A percentile compares a stretch with the other conserved stretches of the same genome.
These are phyloP conservation scores for Nixonia krombeini DNA, from an alignment of 1,140 invertebrate species.

Conservation along the genomic window DNA sequence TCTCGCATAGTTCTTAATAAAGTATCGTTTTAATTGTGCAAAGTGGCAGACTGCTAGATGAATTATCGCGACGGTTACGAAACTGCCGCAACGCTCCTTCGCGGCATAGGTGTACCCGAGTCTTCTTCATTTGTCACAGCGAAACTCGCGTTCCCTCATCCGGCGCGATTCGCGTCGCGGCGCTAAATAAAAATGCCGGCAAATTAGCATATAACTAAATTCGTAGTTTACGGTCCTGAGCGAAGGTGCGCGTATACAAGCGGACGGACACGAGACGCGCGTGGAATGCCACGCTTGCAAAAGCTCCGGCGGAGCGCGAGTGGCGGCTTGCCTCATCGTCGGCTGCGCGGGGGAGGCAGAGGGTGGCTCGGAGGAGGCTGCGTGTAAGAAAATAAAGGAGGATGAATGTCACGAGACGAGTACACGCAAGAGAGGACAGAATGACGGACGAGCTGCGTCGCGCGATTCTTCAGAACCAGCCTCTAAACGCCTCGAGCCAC, in stretches of 20 bases:
- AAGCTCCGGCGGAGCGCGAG: slow-evolving; percentile 30
- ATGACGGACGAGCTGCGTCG: slow-evolving; percentile 44
- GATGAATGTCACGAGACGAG: slow-evolving; percentile 35
- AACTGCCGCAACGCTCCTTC: no score
- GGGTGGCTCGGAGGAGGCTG: slow-evolving; percentile 28
- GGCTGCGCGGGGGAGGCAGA: slow-evolving; percentile 32
- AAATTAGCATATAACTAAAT: neutral
- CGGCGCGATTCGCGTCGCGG: slow-evolving; percentile 4
- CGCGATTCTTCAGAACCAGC: slow-evolving; percentile 30
- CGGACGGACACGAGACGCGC: slow-evolving; percentile 37
- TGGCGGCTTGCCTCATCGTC: slow-evolving; percentile 28
- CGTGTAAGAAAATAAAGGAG: slow-evolving; percentile 37
- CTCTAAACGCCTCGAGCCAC: slow-evolving; percentile 9
- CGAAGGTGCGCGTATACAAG: slow-evolving; percentile 24
- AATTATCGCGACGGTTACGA: no score
- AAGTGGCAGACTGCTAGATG: no score
- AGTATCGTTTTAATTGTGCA: no score
- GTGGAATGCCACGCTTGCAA: slow-evolving; percentile 47
- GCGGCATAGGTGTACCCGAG: neutral
- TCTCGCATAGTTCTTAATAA: no score
- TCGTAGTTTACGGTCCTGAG: neutral
- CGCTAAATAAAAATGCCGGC: slow-evolving; percentile 13
- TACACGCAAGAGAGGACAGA: slow-evolving; percentile 41
- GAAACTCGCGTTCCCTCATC: neutral
- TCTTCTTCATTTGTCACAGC: slow-evolving; percentile 32